Evolutionary conservation across 2,797 vertebrate species (phyloP).

Genomic region (Lutjanus argentimaculatus): DNA sequence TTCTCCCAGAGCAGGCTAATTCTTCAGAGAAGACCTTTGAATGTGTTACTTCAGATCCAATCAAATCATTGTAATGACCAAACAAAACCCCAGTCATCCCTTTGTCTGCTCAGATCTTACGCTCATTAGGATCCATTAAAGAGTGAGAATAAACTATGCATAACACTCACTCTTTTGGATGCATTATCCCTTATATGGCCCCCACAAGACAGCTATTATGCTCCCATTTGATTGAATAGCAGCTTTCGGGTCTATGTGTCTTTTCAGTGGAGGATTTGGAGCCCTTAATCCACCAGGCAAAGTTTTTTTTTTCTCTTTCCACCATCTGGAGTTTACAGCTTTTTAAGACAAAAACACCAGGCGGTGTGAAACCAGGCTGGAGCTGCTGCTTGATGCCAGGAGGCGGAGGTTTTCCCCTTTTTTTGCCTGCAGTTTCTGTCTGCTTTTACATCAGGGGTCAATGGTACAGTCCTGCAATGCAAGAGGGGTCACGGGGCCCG

Average conservation of each 20-base stretch:
- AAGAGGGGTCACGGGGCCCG: slow-evolving; percentile 48
- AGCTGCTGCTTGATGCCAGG: slow-evolving; percentile 71
- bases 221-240: slow-evolving; percentile 81
- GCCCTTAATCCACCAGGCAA: slow-evolving; percentile 86
- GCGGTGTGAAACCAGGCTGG: slow-evolving; percentile 80
- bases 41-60: slow-evolving; percentile 66
- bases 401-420: slow-evolving; percentile 37
- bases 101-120: slow-evolving; percentile 74
- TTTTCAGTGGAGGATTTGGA: slow-evolving; percentile 85
- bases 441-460: slow-evolving; percentile 72
- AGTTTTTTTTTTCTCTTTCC: slow-evolving; percentile 78
- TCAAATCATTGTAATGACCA: slow-evolving; percentile 73
- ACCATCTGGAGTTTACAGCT: slow-evolving; percentile 89
- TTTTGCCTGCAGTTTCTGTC: slow-evolving; percentile 52
- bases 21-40: slow-evolving; percentile 35
- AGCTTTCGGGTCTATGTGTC: slow-evolving; percentile 78
- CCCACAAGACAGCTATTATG: slow-evolving; percentile 80
- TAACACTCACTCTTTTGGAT: slow-evolving; percentile 78
- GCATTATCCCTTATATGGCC: slow-evolving; percentile 76
- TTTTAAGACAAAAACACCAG: slow-evolving; percentile 87
- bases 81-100: slow-evolving; percentile 66
- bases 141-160: slow-evolving; percentile 79
- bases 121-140: slow-evolving; percentile 79
- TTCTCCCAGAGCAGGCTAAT: slow-evolving; percentile 33
- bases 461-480: slow-evolving; percentile 63